These are phyloP conservation scores for Epirrita christyi DNA, from an alignment of 2,888 invertebrate genomes.

Conservation along the genomic window DNA sequence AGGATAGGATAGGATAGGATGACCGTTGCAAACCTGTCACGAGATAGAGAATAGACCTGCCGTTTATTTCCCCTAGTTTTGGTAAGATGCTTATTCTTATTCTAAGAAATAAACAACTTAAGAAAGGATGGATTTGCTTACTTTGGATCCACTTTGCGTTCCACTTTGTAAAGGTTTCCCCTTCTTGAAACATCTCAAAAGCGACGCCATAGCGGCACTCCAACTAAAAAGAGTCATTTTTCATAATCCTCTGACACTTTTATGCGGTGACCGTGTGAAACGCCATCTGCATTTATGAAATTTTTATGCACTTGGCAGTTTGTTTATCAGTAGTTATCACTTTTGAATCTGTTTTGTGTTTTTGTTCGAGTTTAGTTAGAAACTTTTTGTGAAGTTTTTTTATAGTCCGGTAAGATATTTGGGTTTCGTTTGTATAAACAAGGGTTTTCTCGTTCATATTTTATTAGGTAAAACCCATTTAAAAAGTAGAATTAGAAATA, in stretches of 20 bases:
- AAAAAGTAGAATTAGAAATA: too few relatives aligned
- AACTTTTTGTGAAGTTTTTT: background rate
- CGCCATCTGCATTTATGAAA: conserved; percentile 26
- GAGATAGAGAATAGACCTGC: too few relatives aligned
- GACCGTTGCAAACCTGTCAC: too few relatives aligned
- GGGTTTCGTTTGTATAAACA: background rate
- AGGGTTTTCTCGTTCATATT: too few relatives aligned
- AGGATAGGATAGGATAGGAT: too few relatives aligned
- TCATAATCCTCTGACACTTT: conserved; percentile 26
- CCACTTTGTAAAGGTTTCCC: background rate
- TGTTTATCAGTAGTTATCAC: background rate
- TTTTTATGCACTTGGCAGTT: background rate
- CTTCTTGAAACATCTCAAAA: conserved; percentile 40
- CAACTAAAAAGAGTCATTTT: conserved; percentile 10
- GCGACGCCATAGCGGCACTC: conserved; percentile 36
- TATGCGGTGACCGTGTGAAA: conserved; percentile 42
- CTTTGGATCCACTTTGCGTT: conserved; percentile 19
- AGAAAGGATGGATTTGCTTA: conserved; percentile 11
- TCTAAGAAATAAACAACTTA: too few relatives aligned
- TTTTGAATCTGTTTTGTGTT: background rate
- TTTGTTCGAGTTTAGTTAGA: background rate
- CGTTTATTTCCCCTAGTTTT: too few relatives aligned
- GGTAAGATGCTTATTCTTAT: too few relatives aligned
- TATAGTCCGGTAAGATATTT: conserved; percentile 2
- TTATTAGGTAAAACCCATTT: too few relatives aligned